Percentiles rank a stretch among this genome's conserved stretches.
These are phyloP conservation scores for Nyctereutes procyonoides DNA, from an alignment of 2,113 vertebrate genomes.

Conservation along the genomic window DNA sequence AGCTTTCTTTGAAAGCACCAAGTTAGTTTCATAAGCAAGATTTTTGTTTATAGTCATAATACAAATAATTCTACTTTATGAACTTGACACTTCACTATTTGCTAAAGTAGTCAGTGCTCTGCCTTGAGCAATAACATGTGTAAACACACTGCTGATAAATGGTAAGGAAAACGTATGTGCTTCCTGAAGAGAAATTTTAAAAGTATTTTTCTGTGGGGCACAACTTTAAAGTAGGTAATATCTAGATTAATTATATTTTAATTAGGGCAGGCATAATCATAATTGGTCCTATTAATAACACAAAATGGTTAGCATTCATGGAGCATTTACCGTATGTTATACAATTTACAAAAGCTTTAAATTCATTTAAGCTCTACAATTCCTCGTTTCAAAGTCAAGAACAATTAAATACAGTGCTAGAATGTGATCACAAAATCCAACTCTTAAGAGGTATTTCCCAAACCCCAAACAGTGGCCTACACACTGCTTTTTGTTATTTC, in stretches of 20 bases:
- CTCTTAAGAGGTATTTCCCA: neutral
- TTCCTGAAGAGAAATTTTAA: neutral
- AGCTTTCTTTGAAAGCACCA: conserved; percentile 25
- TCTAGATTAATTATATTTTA: neutral
- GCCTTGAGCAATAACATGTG: neutral
- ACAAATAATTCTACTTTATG: neutral
- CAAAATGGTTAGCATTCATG: neutral
- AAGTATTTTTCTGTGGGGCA: neutral
- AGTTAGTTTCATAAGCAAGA: neutral
- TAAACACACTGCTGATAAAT: neutral
- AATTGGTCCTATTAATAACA: conserved; percentile 17
- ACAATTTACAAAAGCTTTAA: neutral
- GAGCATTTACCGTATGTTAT: neutral
- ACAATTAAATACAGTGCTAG: neutral
- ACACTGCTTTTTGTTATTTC: neutral
- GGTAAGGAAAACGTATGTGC: neutral
- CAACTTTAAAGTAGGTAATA: conserved; percentile 3
- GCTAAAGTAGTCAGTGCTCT: neutral
- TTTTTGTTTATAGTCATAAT: neutral
- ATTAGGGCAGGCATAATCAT: neutral
- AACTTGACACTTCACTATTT: neutral
- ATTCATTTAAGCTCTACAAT: conserved; percentile 31
- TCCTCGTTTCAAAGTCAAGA: neutral
- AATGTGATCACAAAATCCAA: neutral
- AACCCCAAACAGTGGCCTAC: neutral